These are phyloP conservation scores for Chaetogeoica ovagalla DNA, from an alignment of 2,888 invertebrate species.

Conservation along the genomic window DNA sequence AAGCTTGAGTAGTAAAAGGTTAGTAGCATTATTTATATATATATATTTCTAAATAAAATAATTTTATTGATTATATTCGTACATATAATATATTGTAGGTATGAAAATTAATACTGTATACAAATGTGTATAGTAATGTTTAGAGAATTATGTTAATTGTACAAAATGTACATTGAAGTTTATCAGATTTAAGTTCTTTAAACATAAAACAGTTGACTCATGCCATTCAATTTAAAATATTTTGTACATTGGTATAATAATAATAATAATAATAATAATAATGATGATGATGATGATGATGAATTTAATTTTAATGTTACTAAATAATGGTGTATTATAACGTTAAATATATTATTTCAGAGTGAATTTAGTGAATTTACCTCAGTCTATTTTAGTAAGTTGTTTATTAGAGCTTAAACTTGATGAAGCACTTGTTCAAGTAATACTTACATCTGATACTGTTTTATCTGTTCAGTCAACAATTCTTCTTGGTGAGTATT, in stretches of 20 bases:
- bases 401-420: constrained; percentile 86
- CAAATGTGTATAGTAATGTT: too few species aligned
- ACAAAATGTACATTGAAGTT: too few species aligned
- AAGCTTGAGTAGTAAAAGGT: constrained; percentile 72
- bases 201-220: too few species aligned
- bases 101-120: background rate
- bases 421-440: constrained; percentile 86
- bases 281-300: too few species aligned
- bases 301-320: background rate
- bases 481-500: constrained; percentile 72
- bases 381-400: constrained; percentile 83
- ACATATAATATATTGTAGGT: too few species aligned
- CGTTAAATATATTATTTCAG: constrained; percentile 62
- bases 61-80: background rate
- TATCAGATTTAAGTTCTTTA: too few species aligned
- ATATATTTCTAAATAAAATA: background rate
- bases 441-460: constrained; percentile 85
- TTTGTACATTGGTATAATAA: too few species aligned
- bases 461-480: constrained; percentile 90
- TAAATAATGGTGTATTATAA: background rate
- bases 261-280: too few species aligned
- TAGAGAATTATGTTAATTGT: too few species aligned
- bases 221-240: too few species aligned
- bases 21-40: constrained; percentile 1
- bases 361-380: constrained; percentile 88